Evolutionary conservation across 1,140 invertebrate genomes (phyloP), one percentile per base, ranked within the genome.

Genomic region (Zaprionus davidi): DNA sequence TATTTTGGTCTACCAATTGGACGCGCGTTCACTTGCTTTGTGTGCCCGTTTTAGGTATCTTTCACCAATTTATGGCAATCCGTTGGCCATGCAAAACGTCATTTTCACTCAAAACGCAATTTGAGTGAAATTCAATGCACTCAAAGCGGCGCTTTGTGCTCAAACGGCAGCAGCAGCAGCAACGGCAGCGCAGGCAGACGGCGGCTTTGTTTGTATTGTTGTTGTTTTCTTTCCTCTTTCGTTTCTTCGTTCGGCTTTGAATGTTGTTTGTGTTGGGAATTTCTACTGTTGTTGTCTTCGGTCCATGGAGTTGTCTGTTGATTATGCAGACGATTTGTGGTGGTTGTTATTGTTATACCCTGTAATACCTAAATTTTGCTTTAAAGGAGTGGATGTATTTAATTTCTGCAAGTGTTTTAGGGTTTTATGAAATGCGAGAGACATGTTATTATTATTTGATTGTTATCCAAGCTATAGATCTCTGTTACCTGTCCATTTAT

Each of bases 31-130:
- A 73, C 64, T 77, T 66, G 56, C 70, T 73, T 84, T 81, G 71
- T 91, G 87, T 91, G 76, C 73, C 51, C 51, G 78, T 76, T 80
- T 82, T 84, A 59, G 80, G 51, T 84, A 83, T 91, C 87, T 91
- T 91, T 91, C 88, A 91, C 87, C 88, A 91, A 84, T 91, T 91
- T 91, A 88, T 91, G 87, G 76, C 76, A 90, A 83, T 87, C 67
- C 59, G 74, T 71, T 75, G 76, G 78, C 68, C 71, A 78, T 81
- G 85, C 84, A 84, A 81, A 86, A 71, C 69, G 56, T 58, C 72
- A 71, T 49, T 85, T 81, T 38, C 58, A 82, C 85, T 90, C 86
- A 90, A 85, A 90, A 82, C 85, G 85, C 85, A 90, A 90, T 82
- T 85, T 69, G 85, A 90, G 85, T 80, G 64, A 75, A 46, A 75